phyloP scores from a whole-genome alignment of 1,140 invertebrate species.

The Pachyrhynchus sulphureomaculatus region DNA sequence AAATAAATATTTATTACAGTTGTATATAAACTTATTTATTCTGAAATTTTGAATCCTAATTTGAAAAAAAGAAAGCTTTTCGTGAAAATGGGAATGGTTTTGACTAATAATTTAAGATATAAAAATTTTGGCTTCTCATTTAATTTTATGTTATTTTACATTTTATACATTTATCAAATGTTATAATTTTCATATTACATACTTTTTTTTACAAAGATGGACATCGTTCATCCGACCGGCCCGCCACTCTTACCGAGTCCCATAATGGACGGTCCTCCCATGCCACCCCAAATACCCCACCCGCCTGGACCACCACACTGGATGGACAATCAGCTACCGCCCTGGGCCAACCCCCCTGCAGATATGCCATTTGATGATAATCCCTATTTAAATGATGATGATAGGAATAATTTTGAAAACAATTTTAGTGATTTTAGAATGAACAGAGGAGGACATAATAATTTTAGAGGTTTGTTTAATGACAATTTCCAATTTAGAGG shows the following conservation, averaged over 20 bases:
- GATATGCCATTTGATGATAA: not conserved
- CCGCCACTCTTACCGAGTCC: not conserved
- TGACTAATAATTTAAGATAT: no score
- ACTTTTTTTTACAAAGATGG: not conserved
- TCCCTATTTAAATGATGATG: not conserved
- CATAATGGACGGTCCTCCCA: conserved; percentile 1
- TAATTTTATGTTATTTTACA: no score
- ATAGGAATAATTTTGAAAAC: not conserved
- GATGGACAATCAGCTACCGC: not conserved
- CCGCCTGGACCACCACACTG: not conserved
- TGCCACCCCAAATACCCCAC: not conserved
- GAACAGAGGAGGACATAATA: conserved; percentile 1
- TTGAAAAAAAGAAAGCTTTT: no score
- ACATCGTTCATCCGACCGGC: not conserved
- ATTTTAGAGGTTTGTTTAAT: not conserved
- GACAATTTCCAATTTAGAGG: conserved; percentile 10
- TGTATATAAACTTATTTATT: no score
- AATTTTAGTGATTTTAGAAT: not conserved
- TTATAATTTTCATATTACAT: no score
- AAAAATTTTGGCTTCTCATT: no score
- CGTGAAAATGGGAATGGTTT: no score
- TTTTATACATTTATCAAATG: no score
- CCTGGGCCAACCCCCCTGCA: not conserved
- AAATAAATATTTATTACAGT: no score
- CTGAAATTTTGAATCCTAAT: no score